Evolutionary conservation across 2,888 invertebrate species (phyloP).

Genomic region (Saturnia pavonia): DNA sequence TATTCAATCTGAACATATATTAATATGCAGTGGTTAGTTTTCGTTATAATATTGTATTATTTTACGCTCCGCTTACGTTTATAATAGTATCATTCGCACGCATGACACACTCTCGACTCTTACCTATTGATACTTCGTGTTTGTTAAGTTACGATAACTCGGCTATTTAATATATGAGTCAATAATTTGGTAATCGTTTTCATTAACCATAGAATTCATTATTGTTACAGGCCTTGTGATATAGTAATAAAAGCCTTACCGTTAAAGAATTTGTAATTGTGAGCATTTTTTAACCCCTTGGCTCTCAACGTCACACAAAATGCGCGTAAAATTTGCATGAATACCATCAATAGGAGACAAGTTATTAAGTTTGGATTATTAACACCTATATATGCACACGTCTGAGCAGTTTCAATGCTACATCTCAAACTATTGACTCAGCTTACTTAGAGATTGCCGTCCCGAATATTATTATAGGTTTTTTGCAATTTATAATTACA

Average conservation of each 20-base stretch:
- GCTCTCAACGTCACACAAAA: no score
- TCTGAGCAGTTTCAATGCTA: neutral
- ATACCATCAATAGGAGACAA: no score
- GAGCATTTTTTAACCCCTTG: no score
- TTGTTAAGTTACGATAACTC: neutral
- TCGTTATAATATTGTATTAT: neutral
- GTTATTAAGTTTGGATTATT: neutral
- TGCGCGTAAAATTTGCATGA: no score
- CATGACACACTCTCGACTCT: slow-evolving; percentile 9
- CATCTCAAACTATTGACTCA: neutral
- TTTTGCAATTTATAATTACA: no score
- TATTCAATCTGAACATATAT: slow-evolving; percentile 1
- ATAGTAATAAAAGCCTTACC: no score
- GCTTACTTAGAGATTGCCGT: neutral
- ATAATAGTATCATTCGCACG: slow-evolving; percentile 4
- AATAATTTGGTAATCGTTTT: neutral
- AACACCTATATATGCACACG: neutral
- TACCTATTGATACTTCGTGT: neutral
- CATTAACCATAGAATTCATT: neutral
- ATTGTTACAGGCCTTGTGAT: neutral
- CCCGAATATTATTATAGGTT: no score
- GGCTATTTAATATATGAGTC: neutral
- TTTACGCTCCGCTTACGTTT: slow-evolving; percentile 5
- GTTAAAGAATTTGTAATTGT: no score
- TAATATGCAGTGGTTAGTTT: neutral